Evolutionary conservation across 2,888 invertebrate species (phyloP), one percentile per base, ranked within the genome.

Genomic region (Physocephala rufipes): DNA sequence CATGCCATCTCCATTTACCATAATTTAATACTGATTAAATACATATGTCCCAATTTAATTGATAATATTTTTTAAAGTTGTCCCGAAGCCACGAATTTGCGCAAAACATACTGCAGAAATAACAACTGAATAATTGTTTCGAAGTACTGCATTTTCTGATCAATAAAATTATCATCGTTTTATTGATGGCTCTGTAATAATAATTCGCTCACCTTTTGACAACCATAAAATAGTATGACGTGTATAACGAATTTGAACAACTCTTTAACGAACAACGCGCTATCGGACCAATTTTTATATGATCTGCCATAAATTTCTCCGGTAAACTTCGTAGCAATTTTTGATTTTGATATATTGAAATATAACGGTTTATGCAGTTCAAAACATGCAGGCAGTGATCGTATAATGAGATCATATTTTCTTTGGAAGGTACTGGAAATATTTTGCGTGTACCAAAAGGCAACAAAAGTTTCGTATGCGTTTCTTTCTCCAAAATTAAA

Each of bases 201-300:
- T 28, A 30, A 47, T 16, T 67, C 58, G 9, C 70, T 71, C 70
- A 85, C 85, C 85, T 81, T 70, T 85, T 86, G 28, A 85, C 82
- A 16, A 84, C 79, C 81, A 84, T 81, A 74, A 86, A 84, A 77
- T 85, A 85, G 74, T 84, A 86, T 15, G 84, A 79, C 15, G 85
- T 83, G 73, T 84, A 85, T 55, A 86, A 72, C 19, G 81, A 81
- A 65, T 82, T 79, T 28, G 81, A 79, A 66, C 86, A 86, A 70
- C 78, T 80, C 72, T 77, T 77, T 21, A 78, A 75, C 12, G 85
- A 81, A 75, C 86, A 86, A n/a, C 83, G 78, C n/a, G 82, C 84
- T 15, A 79, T 81, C 67, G 86, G 81, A 13, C 86, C 85, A 73
- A 83, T 84, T 55, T 81, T 81, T 65, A 85, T 81, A 65, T 84